Base-by-base conservation (phyloP, 2,888 invertebrate genomes). In the Hemicrepidius hirtus region DNA sequence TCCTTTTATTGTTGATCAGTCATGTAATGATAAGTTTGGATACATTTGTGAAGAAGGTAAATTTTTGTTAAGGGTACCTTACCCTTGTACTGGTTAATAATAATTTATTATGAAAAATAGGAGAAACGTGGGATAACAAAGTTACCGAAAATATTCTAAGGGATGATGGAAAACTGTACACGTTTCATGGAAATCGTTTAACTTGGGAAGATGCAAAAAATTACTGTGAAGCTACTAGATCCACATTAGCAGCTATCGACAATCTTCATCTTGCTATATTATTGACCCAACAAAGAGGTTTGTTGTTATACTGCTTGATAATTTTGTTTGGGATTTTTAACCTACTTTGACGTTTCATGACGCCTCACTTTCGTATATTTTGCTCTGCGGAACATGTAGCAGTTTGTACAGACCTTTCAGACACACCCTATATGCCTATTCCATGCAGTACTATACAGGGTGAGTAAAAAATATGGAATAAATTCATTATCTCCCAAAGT, bases 1-100 rank as follows among this genome's bases (percentile, higher is more conserved):
- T 57, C 35, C 57, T 13, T 32, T 16, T 18, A 57, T 57, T 18
- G 40, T 57, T 20, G 57, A 24, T 4, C 13, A 40, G 18, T 0
- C 37, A 7, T 57, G 57, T n/a, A 6, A 35, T 9, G 37, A 57
- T 10, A 35, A 35, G 35, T 57, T 57, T 35, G 57, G 57, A 3
- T 57, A 57, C 12, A 37, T 57, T 37, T 57, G 57, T 37, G 57
- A 57, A 35, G 57, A 57, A 57, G 57, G 40, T 37, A 35, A 16
- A 2, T 44, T 13, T 44, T 7, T 44, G 1, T 12, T n/a, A n/a
- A n/a, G n/a, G n/a, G n/a, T n/a, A n/a, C n/a, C n/a, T n/a, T n/a
- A n/a, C n/a, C n/a, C n/a, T n/a, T n/a, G n/a, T n/a, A n/a, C n/a
- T n/a, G n/a, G n/a, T n/a, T n/a, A n/a, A n/a, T n/a, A n/a, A n/a